A percentile compares a stretch with the other conserved stretches of the same genome.
Evolutionary conservation across 2,888 invertebrate species (phyloP).

Genomic region (Eristalis pertinax): DNA sequence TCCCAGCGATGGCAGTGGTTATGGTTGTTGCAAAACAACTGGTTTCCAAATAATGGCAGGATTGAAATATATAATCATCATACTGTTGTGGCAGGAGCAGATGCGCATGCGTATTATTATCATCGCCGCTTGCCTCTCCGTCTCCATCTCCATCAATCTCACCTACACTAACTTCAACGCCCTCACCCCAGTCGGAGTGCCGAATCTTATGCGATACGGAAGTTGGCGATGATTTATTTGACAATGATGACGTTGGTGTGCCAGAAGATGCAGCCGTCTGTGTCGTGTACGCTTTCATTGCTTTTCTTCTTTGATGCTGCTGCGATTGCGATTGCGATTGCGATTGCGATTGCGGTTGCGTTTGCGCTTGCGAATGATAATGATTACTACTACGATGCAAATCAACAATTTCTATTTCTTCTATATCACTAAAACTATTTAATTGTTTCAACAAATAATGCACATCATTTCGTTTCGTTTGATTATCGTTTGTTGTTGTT

Average conservation of each 20-base stretch:
- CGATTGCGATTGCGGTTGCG: conserved; percentile 38
- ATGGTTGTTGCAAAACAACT: conserved; percentile 81
- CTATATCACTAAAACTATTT: conserved; percentile 82
- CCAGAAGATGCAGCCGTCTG: conserved; percentile 48
- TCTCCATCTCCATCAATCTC: conserved; percentile 38
- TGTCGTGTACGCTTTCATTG: conserved; percentile 77
- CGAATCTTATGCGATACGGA: conserved; percentile 79
- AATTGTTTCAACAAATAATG: conserved; percentile 82
- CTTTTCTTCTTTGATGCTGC: conserved; percentile 73
- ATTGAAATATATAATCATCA: conserved; percentile 80
- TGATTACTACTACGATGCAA: conserved; percentile 74
- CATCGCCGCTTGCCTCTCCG: conserved; percentile 32
- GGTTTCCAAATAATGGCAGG: conserved; percentile 81
- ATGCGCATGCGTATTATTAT: conserved; percentile 38
- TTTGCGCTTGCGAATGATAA: conserved; percentile 57
- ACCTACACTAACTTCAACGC: conserved; percentile 42
- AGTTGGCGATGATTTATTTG: conserved; percentile 76
- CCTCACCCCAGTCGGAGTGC: conserved; percentile 73
- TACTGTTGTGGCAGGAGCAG: conserved; percentile 76
- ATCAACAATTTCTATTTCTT: conserved; percentile 82
- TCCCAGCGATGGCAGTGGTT: conserved; percentile 81
- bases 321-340: conserved; percentile 41
- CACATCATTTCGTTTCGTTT: conserved; percentile 82
- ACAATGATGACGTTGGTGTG: conserved; percentile 67
- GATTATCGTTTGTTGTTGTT: conserved; percentile 78